phyloP scores from a whole-genome alignment of 2,888 invertebrate genomes.

The Lypha dubia region DNA sequence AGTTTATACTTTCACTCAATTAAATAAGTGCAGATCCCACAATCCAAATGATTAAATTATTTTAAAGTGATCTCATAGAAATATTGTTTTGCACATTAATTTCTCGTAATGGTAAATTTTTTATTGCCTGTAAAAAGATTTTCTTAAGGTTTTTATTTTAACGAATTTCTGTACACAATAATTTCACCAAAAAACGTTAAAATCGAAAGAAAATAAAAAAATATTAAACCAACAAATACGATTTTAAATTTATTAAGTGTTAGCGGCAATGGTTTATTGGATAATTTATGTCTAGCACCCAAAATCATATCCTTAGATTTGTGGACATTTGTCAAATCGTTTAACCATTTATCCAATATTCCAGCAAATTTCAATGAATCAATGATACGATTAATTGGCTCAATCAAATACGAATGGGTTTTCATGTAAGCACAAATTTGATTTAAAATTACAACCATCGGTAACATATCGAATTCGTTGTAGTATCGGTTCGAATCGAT shows the following conservation, averaged over 20 bases:
- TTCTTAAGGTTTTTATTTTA: neutral
- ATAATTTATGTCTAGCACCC: neutral
- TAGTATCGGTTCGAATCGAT: slow-evolving; percentile 13
- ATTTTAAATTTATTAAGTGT: slow-evolving; percentile 27
- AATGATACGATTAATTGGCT: slow-evolving; percentile 54
- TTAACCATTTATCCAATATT: slow-evolving; percentile 57
- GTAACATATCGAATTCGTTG: slow-evolving; percentile 42
- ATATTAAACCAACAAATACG: slow-evolving; percentile 38
- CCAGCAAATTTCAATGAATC: slow-evolving; percentile 34
- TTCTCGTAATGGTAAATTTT: too few relatives aligned
- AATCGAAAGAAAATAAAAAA: slow-evolving; percentile 18
- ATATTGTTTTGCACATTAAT: too few relatives aligned
- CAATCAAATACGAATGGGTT: slow-evolving; percentile 55
- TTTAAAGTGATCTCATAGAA: too few relatives aligned
- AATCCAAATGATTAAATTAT: too few relatives aligned
- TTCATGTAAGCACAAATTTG: slow-evolving; percentile 66
- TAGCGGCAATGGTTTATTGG: slow-evolving; percentile 27
- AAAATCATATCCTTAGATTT: slow-evolving; percentile 12
- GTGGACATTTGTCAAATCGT: neutral
- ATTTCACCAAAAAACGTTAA: slow-evolving; percentile 52
- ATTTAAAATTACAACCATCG: slow-evolving; percentile 42
- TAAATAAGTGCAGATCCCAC: too few relatives aligned
- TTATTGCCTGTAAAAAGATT: neutral
- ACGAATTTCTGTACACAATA: slow-evolving; percentile 4
- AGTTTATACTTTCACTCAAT: too few relatives aligned